Conservation (phyloP, 1,140 invertebrate genomes). For the Scaptomyza montana region DNA sequence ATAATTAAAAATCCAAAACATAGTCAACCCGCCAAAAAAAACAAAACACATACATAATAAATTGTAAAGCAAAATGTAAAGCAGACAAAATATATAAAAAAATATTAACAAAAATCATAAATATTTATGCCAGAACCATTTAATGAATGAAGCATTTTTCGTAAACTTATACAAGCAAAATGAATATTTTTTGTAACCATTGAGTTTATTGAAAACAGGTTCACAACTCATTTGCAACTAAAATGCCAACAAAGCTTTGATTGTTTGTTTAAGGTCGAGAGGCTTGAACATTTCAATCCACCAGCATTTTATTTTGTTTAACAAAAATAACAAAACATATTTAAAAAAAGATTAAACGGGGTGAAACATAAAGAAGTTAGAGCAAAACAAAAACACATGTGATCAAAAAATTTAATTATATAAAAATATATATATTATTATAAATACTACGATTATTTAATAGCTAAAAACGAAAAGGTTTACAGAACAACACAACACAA, state of each 20-base stretch:
- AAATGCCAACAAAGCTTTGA: slow-evolving; percentile 12
- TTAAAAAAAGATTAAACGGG: slow-evolving; percentile 36
- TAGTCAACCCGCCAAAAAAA: slow-evolving; percentile 76
- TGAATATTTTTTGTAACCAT: slow-evolving; percentile 14
- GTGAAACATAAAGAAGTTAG: slow-evolving; percentile 36
- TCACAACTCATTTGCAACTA: slow-evolving; percentile 22
- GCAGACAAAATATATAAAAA: slow-evolving; percentile 25
- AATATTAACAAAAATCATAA: slow-evolving; percentile 31
- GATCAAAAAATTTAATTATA: slow-evolving; percentile 77
- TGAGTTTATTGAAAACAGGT: slow-evolving; percentile 17
- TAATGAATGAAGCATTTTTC: slow-evolving; percentile 25
- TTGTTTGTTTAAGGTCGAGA: background rate
- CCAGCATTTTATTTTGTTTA: slow-evolving; percentile 29
- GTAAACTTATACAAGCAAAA: slow-evolving; percentile 2
- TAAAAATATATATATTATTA: slow-evolving; percentile 51
- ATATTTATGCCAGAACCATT: slow-evolving; percentile 29
- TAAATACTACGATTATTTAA: slow-evolving; percentile 68
- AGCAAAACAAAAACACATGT: slow-evolving; percentile 65
- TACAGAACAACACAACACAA: slow-evolving; percentile 39
- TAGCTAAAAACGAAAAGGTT: slow-evolving; percentile 47
- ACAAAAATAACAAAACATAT: slow-evolving; percentile 44
- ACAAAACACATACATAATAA: slow-evolving; percentile 41
- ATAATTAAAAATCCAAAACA: slow-evolving; percentile 65
- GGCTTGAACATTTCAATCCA: background rate
- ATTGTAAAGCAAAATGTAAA: slow-evolving; percentile 34